Percentiles rank a stretch among this genome's conserved stretches.
phyloP scores from a whole-genome alignment of 2,797 vertebrate genomes.

The Acrossocheilus fasciatus region DNA sequence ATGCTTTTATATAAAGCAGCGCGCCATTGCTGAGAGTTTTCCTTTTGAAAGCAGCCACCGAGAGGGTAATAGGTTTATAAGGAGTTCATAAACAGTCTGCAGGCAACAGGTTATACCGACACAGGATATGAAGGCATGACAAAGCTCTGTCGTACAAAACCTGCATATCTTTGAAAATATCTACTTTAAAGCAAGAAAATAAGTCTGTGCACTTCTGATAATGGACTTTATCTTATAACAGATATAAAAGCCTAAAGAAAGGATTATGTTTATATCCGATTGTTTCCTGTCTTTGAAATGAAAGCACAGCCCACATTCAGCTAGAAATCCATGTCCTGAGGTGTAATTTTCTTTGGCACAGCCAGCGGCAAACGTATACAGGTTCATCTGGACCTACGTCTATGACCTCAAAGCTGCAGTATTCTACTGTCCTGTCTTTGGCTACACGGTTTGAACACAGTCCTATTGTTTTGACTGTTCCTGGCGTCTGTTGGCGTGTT shows the following conservation, averaged over 20 bases:
- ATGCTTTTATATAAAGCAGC: not conserved
- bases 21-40: not conserved
- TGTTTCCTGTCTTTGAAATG: conserved; percentile 8
- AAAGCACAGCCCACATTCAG: not conserved
- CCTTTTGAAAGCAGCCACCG: conserved; percentile 12
- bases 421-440: not conserved
- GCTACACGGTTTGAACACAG: not conserved
- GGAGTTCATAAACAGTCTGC: conserved; percentile 15
- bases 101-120: conserved; percentile 26
- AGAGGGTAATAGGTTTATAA: conserved; percentile 33
- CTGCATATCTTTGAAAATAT: not conserved
- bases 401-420: not conserved
- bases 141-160: not conserved
- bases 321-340: conserved; percentile 10
- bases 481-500: not conserved
- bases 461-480: conserved; percentile 14
- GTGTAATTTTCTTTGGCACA: not conserved
- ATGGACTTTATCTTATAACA: not conserved
- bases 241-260: not conserved
- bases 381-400: not conserved
- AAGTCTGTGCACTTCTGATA: not conserved
- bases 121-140: conserved; percentile 40
- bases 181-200: not conserved
- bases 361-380: not conserved
- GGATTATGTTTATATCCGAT: not conserved